These are phyloP conservation scores for Eilema caniola DNA, from an alignment of 2,888 invertebrate genomes.

Conservation along the genomic window DNA sequence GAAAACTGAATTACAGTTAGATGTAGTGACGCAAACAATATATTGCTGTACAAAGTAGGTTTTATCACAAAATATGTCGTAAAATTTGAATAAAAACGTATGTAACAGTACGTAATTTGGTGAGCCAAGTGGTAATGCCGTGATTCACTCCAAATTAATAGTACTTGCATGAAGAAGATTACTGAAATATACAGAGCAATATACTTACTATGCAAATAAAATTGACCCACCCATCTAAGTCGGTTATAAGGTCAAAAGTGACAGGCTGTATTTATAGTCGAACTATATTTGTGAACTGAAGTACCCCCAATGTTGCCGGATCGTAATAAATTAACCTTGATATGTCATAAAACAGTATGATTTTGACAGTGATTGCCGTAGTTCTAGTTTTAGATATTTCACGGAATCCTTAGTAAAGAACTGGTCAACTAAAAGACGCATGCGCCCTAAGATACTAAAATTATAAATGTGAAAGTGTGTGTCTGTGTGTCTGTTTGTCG, in stretches of 20 bases:
- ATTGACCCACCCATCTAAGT: not conserved
- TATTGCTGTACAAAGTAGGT: not conserved
- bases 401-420: too few relatives aligned
- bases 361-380: too few relatives aligned
- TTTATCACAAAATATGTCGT: not conserved
- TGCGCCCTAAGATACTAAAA: too few relatives aligned
- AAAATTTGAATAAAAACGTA: not conserved
- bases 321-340: too few relatives aligned
- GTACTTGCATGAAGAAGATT: not conserved
- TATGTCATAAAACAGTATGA: too few relatives aligned
- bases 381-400: too few relatives aligned
- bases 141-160: constrained; percentile 2
- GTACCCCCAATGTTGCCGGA: too few relatives aligned
- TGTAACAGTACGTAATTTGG: not conserved
- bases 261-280: not conserved
- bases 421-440: too few relatives aligned
- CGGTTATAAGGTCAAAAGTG: not conserved
- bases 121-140: not conserved
- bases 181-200: not conserved
- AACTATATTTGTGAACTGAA: too few relatives aligned
- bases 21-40: not conserved
- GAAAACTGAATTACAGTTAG: not conserved
- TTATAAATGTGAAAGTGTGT: too few relatives aligned
- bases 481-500: too few relatives aligned
- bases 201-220: not conserved